Percentiles rank a stretch among this genome's conserved stretches.
These are phyloP conservation scores for Sebastes iracundus DNA, from an alignment of 2,797 vertebrate species.

Conservation along the genomic window DNA sequence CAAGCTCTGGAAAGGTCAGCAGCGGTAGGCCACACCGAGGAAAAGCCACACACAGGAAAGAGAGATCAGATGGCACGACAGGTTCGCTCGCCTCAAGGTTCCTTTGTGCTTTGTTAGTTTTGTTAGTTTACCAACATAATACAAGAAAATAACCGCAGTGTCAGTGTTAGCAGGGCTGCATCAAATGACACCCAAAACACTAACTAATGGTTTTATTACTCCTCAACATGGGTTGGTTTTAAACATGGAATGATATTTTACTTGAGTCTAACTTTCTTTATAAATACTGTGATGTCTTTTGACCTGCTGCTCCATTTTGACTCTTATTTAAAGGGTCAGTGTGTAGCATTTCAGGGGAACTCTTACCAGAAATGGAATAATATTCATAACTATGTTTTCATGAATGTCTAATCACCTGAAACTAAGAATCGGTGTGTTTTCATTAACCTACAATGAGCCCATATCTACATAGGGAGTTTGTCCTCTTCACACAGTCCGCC, in stretches of 20 bases:
- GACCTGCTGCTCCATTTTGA: neutral
- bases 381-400: too few species aligned
- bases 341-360: too few species aligned
- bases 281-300: neutral
- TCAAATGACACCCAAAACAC: neutral
- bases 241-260: neutral
- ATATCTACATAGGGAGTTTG: too few species aligned
- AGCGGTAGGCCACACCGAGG: neutral
- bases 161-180: neutral
- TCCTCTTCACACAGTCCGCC: too few species aligned
- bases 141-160: neutral
- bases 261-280: neutral
- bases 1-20: constrained; percentile 49
- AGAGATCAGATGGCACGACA: constrained; percentile 41
- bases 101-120: constrained; percentile 30
- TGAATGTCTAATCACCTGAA: too few species aligned
- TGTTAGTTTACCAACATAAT: constrained; percentile 20
- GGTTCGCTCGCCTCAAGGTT: constrained; percentile 27
- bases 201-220: neutral
- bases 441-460: too few species aligned
- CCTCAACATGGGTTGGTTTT: neutral
- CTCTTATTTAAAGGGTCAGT: neutral
- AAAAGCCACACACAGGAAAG: constrained; percentile 45
- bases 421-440: fast-evolving
- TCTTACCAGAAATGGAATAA: too few species aligned